Base-by-base conservation (phyloP, 2,797 vertebrate species). In the Trematomus bernacchii region DNA sequence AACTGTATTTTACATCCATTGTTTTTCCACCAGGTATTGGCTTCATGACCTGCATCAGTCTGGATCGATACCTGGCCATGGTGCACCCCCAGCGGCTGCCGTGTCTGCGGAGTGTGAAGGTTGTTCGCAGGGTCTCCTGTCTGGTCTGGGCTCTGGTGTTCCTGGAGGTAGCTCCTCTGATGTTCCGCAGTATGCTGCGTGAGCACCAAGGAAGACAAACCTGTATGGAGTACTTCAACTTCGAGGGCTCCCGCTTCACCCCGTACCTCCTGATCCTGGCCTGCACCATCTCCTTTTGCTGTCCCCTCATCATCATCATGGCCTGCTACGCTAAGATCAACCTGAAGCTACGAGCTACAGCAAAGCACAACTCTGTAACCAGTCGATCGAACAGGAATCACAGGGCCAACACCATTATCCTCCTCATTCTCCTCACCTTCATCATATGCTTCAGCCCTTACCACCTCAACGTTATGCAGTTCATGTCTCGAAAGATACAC, bases 1-100 rank as follows among this genome's bases (percentile, higher is more conserved):
- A 37, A 27, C 19, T 16, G 9, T 55, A 4, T 57, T 43, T 30
- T 23, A n/a, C n/a, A 47, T 71, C 50, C 3, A 2, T 53, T 60
- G 0, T 63, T 2, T 69, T 72, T 72, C 42, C 67, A 42, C 54
- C 80, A 94, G 94, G 96, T 52, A 94, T 97, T 51, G 96, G 95
- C 76, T 96, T 97, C 86, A 96, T 96, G 96, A 96, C 95, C 21
- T 97, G 96, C 0, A 93, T 97, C 79, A 97, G 96, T 0, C 86
- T 96, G 84, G 97, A 97, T 85, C 93, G 95, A 30, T 97, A 96
- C 55, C 74, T 97, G 1, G 97, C 96, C 0, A 95, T 97, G 93
- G 95, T 97, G 55, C 91, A 92, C 46, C 91, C 93, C 30, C 94
- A 90, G n/a, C 85, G 79, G 8, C 83, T 95, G 0, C 70, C 88